Conservation (phyloP, 2,888 invertebrate genomes). For the Eudemis profundana region DNA sequence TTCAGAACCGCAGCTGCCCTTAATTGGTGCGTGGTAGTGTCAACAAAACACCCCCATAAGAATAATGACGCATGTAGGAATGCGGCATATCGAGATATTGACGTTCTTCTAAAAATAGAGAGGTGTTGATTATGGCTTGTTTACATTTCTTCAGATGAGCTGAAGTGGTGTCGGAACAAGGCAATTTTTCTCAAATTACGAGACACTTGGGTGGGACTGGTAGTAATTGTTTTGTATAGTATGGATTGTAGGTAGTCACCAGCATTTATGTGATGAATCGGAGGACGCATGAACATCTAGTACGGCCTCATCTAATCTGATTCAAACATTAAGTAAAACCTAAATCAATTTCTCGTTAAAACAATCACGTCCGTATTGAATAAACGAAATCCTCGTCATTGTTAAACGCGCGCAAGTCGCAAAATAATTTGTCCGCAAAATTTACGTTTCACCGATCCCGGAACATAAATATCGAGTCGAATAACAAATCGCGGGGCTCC, state of each 20-base stretch:
- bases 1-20: slow-evolving; percentile 58
- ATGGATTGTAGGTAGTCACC: too few species aligned
- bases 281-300: too few species aligned
- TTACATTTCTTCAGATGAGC: slow-evolving; percentile 24
- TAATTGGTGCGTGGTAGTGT: slow-evolving; percentile 50
- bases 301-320: too few species aligned
- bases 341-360: slow-evolving; percentile 2
- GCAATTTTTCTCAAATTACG: slow-evolving; percentile 35
- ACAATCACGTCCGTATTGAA: slow-evolving; percentile 33
- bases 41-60: slow-evolving; percentile 25
- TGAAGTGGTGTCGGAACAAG: slow-evolving; percentile 24
- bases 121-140: slow-evolving; percentile 24
- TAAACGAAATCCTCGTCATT: slow-evolving; percentile 50
- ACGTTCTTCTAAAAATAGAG: not conserved
- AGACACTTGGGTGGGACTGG: not conserved
- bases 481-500: slow-evolving; percentile 61
- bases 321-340: not conserved
- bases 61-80: slow-evolving; percentile 12
- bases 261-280: too few species aligned
- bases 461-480: slow-evolving; percentile 65
- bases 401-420: slow-evolving; percentile 52
- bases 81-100: not conserved
- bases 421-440: slow-evolving; percentile 34
- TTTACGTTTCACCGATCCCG: slow-evolving; percentile 53
- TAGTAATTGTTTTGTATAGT: too few species aligned